Evolutionary conservation across 2,797 vertebrate species (phyloP).

Genomic region (Coilia nasus): DNA sequence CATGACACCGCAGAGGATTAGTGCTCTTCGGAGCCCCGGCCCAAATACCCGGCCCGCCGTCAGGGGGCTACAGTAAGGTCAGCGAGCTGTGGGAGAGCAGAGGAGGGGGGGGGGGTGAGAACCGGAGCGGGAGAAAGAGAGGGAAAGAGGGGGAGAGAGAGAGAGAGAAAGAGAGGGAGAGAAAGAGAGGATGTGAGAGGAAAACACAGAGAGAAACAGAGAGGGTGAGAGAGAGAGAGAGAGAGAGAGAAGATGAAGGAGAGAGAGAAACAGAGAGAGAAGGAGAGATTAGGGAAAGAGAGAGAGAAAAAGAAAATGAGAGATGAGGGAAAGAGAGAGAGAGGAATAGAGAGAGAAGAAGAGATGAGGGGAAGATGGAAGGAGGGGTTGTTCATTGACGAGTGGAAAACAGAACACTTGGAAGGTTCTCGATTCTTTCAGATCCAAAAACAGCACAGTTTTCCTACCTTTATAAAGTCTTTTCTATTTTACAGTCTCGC

Average conservation of each 20-base stretch:
- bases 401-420: too few species aligned
- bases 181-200: background rate
- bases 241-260: too few species aligned
- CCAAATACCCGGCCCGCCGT: slow-evolving; percentile 31
- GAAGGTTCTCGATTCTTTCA: background rate
- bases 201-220: too few species aligned
- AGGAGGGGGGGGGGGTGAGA: background rate
- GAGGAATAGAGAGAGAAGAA: background rate
- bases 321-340: background rate
- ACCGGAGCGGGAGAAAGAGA: background rate
- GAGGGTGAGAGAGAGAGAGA: too few species aligned
- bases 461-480: background rate
- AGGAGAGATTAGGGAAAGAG: too few species aligned
- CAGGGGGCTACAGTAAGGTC: slow-evolving; percentile 56
- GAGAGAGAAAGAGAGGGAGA: background rate
- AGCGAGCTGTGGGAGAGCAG: slow-evolving; percentile 65
- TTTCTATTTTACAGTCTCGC: background rate
- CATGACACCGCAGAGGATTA: slow-evolving; percentile 70
- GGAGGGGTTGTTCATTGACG: background rate
- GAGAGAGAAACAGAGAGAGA: too few species aligned
- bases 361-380: too few species aligned
- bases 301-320: background rate
- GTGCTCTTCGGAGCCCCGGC: slow-evolving; percentile 46
- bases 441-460: background rate
- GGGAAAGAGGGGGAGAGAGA: too few species aligned